Conservation (phyloP, 1,140 invertebrate species). For the Bombus soroeensis region DNA sequence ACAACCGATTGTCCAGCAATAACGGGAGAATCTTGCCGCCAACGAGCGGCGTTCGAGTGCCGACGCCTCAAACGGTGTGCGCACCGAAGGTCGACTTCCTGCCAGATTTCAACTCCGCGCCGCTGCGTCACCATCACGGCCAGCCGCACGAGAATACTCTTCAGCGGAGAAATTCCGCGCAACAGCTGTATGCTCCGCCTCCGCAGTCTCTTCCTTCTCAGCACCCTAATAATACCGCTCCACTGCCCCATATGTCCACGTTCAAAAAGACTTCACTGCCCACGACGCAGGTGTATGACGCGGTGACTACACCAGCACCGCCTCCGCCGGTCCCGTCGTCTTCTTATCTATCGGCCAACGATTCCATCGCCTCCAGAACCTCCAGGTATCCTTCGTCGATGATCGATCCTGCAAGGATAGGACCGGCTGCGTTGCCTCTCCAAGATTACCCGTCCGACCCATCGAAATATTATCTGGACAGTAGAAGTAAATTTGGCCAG, state of each 20-base stretch:
- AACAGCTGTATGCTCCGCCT: conserved; percentile 66
- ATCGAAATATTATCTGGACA: conserved; percentile 74
- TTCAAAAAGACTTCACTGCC: conserved; percentile 80
- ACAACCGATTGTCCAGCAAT: conserved; percentile 64
- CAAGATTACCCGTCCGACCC: conserved; percentile 72
- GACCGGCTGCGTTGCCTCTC: conserved; percentile 49
- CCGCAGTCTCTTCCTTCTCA: conserved; percentile 55
- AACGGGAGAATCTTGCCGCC: conserved; percentile 51
- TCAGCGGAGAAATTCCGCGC: conserved; percentile 60
- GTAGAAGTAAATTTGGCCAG: conserved; percentile 52
- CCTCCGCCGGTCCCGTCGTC: conserved; percentile 55
- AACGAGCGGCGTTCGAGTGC: conserved; percentile 65
- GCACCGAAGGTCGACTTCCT: conserved; percentile 89
- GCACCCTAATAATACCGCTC: conserved; percentile 60
- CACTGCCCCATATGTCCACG: conserved; percentile 78
- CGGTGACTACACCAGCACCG: conserved; percentile 45
- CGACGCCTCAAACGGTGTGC: conserved; percentile 77
- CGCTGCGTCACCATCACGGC: conserved; percentile 71
- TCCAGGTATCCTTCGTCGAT: conserved; percentile 64
- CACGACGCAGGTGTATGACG: conserved; percentile 67
- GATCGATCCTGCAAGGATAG: conserved; percentile 55
- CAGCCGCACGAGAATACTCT: conserved; percentile 62
- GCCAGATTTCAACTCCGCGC: conserved; percentile 85
- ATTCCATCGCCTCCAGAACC: conserved; percentile 61
- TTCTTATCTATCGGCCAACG: conserved; percentile 69